phyloP scores from a whole-genome alignment of 2,797 vertebrate species.

The Meriones psammophilus region DNA sequence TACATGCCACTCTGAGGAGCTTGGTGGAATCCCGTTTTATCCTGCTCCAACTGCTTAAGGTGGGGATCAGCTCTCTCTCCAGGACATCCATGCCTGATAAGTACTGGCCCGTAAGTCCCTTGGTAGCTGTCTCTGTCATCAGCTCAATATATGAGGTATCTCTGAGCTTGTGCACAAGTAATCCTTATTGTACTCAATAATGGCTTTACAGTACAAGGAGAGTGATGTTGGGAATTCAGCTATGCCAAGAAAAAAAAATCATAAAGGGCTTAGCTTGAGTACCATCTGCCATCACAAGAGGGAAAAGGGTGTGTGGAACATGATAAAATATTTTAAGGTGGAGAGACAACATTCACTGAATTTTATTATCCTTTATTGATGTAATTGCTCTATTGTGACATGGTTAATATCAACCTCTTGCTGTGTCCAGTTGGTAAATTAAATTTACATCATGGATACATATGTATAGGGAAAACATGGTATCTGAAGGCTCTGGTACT shows the following conservation, averaged over 20 bases:
- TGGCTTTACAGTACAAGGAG: not conserved
- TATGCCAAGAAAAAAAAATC: not conserved
- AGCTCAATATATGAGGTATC: too few species aligned
- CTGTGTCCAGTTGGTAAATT: not conserved
- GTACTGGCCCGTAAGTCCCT: not conserved
- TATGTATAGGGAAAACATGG: not conserved
- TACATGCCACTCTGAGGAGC: not conserved
- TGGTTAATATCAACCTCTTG: not conserved
- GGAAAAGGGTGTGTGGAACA: not conserved
- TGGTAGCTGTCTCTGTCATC: not conserved
- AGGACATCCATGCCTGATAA: not conserved
- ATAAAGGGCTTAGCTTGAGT: not conserved
- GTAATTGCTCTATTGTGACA: not conserved
- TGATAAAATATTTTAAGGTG: not conserved
- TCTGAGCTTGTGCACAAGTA: not conserved
- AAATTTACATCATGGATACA: not conserved
- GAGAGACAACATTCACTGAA: not conserved
- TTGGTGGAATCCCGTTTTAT: not conserved
- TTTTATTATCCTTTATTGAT: not conserved
- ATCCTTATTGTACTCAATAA: not conserved
- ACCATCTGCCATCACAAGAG: not conserved
- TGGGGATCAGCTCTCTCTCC: not conserved
- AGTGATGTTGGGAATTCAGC: not conserved
- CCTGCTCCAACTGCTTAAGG: not conserved
- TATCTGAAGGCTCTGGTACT: not conserved